A percentile compares a stretch with the other conserved stretches of the same genome.
Conservation (phyloP, 2,797 vertebrate species). For the Sphenodon punctatus region DNA sequence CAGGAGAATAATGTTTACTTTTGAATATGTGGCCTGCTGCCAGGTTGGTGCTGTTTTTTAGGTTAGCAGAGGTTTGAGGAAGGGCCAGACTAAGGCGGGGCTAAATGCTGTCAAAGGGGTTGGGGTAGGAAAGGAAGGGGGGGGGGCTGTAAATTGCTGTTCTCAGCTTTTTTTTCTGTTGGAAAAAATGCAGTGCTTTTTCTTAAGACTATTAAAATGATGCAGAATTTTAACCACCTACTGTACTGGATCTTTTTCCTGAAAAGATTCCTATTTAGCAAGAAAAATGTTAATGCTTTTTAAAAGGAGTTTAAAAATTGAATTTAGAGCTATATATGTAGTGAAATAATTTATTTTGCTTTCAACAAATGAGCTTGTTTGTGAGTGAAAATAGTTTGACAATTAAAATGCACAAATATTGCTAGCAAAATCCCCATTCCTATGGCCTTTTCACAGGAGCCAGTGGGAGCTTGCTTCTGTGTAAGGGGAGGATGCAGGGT, state of each 20-base stretch:
- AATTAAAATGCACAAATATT: not conserved
- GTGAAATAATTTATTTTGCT: not conserved
- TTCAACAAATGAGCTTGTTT: not conserved
- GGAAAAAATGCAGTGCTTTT: constrained; percentile 71
- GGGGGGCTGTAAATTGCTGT: constrained; percentile 66
- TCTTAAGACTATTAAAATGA: constrained; percentile 52
- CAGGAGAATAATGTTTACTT: constrained; percentile 58
- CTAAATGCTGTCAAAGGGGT: constrained; percentile 49
- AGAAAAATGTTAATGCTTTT: not conserved
- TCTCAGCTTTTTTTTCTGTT: constrained; percentile 71
- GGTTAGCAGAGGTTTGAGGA: constrained; percentile 74
- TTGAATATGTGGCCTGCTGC: constrained; percentile 53
- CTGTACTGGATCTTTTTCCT: not conserved
- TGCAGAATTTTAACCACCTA: constrained; percentile 56
- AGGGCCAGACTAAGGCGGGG: constrained; percentile 66
- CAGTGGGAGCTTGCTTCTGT: fast-evolving
- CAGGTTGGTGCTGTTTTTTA: constrained; percentile 70
- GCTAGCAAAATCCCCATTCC: not conserved
- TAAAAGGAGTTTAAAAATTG: not conserved
- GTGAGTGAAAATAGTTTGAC: not conserved
- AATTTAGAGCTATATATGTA: not conserved
- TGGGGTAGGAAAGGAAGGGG: constrained; percentile 17
- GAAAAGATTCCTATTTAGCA: not conserved
- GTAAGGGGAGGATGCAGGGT: not conserved
- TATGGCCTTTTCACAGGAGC: not conserved